phyloP scores from a whole-genome alignment of 2,888 invertebrate genomes.

The Oscheius sp. region DNA sequence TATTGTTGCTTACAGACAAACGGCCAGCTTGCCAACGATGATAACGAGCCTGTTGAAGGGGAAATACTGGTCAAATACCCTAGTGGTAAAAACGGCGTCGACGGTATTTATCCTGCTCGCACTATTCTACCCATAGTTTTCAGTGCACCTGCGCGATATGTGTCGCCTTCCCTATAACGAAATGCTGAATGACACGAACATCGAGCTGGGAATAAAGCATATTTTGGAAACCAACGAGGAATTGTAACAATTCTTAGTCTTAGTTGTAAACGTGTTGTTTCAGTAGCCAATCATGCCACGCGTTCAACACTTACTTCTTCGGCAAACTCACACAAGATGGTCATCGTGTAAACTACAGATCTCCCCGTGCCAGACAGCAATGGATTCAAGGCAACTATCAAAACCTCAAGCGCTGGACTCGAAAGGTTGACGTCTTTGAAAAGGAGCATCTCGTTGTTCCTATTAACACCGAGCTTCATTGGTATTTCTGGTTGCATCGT shows the following conservation, averaged over 20 bases:
- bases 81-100: background rate
- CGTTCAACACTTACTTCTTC: slow-evolving; percentile 17
- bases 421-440: slow-evolving; percentile 20
- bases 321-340: background rate
- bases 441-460: slow-evolving; percentile 12
- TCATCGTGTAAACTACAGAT: background rate
- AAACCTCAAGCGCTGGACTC: slow-evolving; percentile 15
- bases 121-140: background rate
- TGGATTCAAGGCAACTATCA: slow-evolving; percentile 8
- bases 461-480: slow-evolving; percentile 18
- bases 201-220: slow-evolving; percentile 11
- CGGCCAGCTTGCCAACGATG: no score
- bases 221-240: background rate
- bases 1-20: no score
- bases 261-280: background rate
- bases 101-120: background rate
- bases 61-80: no score
- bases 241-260: background rate
- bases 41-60: no score
- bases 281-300: background rate
- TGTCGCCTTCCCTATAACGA: slow-evolving; percentile 6
- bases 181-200: slow-evolving; percentile 28
- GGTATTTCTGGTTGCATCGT: background rate
- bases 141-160: slow-evolving; percentile 22
- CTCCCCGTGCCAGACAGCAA: background rate